A percentile compares a stretch with the other conserved stretches of the same genome.
Evolutionary conservation across 1,140 invertebrate species (phyloP).

Genomic region (Platyscapa corneri): DNA sequence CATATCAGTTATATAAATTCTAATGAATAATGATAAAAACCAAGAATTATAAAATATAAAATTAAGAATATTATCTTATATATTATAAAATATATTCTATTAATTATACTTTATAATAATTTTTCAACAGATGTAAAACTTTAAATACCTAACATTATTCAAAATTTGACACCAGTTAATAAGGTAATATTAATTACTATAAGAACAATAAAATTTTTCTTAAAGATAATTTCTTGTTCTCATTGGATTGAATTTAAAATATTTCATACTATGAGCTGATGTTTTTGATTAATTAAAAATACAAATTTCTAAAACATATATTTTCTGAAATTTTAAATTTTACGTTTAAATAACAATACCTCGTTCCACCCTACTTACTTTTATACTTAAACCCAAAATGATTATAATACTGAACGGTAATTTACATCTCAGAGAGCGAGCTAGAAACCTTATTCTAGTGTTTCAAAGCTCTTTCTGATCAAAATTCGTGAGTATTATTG

Average conservation of each 20-base stretch:
- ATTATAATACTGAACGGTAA: background rate
- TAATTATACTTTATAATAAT: too few relatives aligned
- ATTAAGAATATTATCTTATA: too few relatives aligned
- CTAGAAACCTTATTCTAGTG: conserved; percentile 32
- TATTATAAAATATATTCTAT: too few relatives aligned
- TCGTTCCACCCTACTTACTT: conserved; percentile 11
- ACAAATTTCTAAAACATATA: conserved; percentile 1
- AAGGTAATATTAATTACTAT: background rate
- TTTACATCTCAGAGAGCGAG: background rate
- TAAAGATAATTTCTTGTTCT: background rate
- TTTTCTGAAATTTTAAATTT: background rate
- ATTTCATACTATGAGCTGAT: background rate
- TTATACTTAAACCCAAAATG: conserved; percentile 2
- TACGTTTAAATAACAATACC: background rate
- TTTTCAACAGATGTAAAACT: too few relatives aligned
- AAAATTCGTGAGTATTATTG: background rate
- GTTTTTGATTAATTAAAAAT: background rate
- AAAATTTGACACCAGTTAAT: background rate
- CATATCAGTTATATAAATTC: too few relatives aligned
- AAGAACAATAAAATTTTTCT: background rate
- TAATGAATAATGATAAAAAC: too few relatives aligned
- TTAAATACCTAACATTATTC: background rate
- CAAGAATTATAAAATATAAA: too few relatives aligned
- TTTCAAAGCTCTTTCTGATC: background rate
- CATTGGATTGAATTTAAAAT: background rate